Evolutionary conservation across 2,888 invertebrate species (phyloP), one percentile per base, ranked within the genome.

Genomic region (Mythimna loreyi): DNA sequence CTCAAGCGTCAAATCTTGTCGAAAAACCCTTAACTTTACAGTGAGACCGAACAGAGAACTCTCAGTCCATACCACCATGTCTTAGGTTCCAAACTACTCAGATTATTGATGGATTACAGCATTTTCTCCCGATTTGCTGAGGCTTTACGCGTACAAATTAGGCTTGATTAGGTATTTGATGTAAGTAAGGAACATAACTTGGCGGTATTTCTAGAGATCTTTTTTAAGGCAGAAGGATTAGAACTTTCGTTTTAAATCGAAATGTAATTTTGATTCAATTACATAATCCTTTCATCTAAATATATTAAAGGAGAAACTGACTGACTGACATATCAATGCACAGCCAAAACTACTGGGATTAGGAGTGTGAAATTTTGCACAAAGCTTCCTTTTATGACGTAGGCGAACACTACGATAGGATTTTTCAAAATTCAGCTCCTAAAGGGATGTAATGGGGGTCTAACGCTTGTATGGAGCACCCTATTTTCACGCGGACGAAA

Each of bases 81-180:
- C 7, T 33, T 6, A 33, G 33, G 55, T 6, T 13, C 16, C 21
- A 33, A 55, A 55, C 55, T 69, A 58, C 53, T 57, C 21, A 25
- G 28, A 66, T 64, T 72, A 58, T 58, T 13, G 56, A 56, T 21
- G 60, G 64, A 53, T 78, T 74, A 64, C 36, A 45, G 30, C 25
- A 59, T 45, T 72, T 64, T 75, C 45, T 72, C 56, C 53, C 23
- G 36, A 55, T 40, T 40, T 21, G 16, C 43, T 21, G 67, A 47
- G 33, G 23, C 47, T 58, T 45, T 40, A n/a, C 50, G 45, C 40
- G 49, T 70, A 55, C 45, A 36, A 74, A 57, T 50, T 52, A 36
- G 33, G 43, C 21, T 63, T 70, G 59, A 70, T 63, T 70, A 76
- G n/a, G 36, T 52, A 49, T 49, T 53, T 73, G 65, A 66, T 66